phyloP scores from a whole-genome alignment of 64 coral and sea anemone genomes.

The Montipora foliosa region DNA sequence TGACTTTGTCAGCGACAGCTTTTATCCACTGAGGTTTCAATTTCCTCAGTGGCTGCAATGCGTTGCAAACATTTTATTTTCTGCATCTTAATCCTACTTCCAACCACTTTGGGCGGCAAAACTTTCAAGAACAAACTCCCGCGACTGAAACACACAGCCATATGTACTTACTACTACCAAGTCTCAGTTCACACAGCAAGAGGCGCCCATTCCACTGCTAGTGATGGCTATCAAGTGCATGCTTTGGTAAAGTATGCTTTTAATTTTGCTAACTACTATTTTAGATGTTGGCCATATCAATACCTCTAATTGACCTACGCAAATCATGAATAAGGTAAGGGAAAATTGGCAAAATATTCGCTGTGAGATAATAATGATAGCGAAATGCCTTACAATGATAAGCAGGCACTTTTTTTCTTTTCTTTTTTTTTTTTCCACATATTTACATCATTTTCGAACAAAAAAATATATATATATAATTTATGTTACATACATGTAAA shows the following conservation, averaged over 20 bases:
- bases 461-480: too few relatives aligned
- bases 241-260: constrained; percentile 59
- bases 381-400: too few relatives aligned
- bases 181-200: constrained; percentile 69
- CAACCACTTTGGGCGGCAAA: background rate
- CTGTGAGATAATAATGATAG: too few relatives aligned
- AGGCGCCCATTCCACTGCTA: constrained; percentile 67
- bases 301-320: too few relatives aligned
- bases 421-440: too few relatives aligned
- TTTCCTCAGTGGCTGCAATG: background rate
- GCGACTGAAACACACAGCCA: background rate
- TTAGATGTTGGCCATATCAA: too few relatives aligned
- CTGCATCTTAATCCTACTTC: background rate
- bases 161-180: constrained; percentile 76
- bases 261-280: background rate
- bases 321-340: too few relatives aligned
- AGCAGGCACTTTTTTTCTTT: too few relatives aligned
- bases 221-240: constrained; percentile 66
- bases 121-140: background rate
- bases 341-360: too few relatives aligned
- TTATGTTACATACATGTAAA: too few relatives aligned
- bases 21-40: background rate
- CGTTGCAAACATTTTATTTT: background rate
- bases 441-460: too few relatives aligned
- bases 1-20: too few relatives aligned